Evolutionary conservation across 2,113 vertebrate species (phyloP), one percentile per base, ranked within the genome.

Genomic region (Aplodontia rufa): DNA sequence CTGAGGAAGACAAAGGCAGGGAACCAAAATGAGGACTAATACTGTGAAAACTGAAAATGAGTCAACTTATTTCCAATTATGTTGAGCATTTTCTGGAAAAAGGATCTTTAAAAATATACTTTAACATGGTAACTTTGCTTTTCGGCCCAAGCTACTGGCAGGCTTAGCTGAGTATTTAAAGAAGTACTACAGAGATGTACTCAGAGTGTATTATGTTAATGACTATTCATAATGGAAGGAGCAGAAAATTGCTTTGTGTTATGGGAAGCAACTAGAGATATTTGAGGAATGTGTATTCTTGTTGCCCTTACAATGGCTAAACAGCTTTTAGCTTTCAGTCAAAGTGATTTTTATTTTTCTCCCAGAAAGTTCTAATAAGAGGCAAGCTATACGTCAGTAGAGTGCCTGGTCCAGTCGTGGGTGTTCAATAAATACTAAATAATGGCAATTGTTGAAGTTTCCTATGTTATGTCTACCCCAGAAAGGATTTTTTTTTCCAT

Each of bases 361-460:
- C 40, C 47, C 5, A 26, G 80, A 93, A 96, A 91, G 5, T 89
- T 87, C 81, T 87, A 96, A 69, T 62, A 72, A 91, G 45, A 94
- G 93, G 83, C 58, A 76, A 93, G 47, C 53, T 66, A 72, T 64
- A 89, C 28, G 37, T 79, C 4, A 0, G 64, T 26, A n/a, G 87
- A 89, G 79, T 49, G 95, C 69, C 51, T 68, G 37, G 62, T 51
- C 79, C 26, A 53, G 40, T 84, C 0, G 83, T 95, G 94, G 91
- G 95, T 83, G 91, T 93, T 90, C 35, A 45, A 93, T 92, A 95
- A 92, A 96, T 95, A 94, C 93, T 95, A 86, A 96, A 93, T 49
- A 80, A 30, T 62, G 40, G 62, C 51, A 79, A 93, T 72, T 35
- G 68, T 75, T 60, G 58, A 80, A 75, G 87, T 93, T 95, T 89